Percentiles rank a stretch among this genome's conserved stretches.
Evolutionary conservation across 2,888 invertebrate genomes (phyloP).

Genomic region (Melangyna quadrimaculata): DNA sequence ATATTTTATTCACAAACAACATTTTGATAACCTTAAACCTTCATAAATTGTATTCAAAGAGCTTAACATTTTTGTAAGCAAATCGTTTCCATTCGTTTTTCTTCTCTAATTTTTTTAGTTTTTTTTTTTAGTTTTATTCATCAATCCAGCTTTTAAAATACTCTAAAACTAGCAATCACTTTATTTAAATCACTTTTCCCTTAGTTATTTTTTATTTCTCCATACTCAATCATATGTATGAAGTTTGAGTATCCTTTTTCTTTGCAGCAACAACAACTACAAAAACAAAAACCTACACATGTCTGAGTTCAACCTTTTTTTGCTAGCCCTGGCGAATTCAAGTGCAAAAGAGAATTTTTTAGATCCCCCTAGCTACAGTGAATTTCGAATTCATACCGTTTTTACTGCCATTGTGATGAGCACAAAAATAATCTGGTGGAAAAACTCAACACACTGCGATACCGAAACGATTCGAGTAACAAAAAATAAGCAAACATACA

Average conservation of each 20-base stretch:
- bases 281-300: conserved; percentile 1
- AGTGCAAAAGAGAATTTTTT: conserved; percentile 53
- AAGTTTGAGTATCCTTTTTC: not conserved
- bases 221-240: not conserved
- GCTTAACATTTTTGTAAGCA: conserved; percentile 13
- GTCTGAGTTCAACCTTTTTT: conserved; percentile 2
- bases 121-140: conserved; percentile 42
- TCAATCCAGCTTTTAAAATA: conserved; percentile 57
- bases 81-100: not conserved
- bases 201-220: not conserved
- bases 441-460: conserved; percentile 30
- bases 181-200: conserved; percentile 62
- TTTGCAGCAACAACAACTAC: not conserved
- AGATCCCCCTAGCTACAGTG: conserved; percentile 27
- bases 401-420: conserved; percentile 66
- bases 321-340: conserved; percentile 26
- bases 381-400: conserved; percentile 65
- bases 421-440: conserved; percentile 52
- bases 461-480: conserved; percentile 18
- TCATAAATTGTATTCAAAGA: conserved; percentile 16
- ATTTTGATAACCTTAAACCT: conserved; percentile 17
- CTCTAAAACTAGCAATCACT: conserved; percentile 61
- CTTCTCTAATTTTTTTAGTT: not conserved
- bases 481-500: too few species aligned
- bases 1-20: conserved; percentile 18